A percentile compares a stretch with the other conserved stretches of the same genome.
Conservation (phyloP, 1,140 invertebrate genomes). For the Drosophila pandora region DNA sequence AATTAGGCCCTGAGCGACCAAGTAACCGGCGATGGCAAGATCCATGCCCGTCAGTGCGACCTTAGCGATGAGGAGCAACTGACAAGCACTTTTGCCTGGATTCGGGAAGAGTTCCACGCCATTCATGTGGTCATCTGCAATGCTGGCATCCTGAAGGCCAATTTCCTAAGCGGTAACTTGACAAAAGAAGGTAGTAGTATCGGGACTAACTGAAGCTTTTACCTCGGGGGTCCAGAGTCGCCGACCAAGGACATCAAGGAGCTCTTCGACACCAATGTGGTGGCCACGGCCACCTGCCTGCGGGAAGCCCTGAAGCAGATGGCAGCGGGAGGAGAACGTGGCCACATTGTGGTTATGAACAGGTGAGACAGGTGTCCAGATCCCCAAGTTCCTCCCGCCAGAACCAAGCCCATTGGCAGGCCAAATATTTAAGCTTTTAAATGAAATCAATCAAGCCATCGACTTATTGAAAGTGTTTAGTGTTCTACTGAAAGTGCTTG, state of each 20-base stretch:
- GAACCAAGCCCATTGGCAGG: neutral
- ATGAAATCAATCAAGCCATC: neutral
- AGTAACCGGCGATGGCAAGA: slow-evolving; percentile 73
- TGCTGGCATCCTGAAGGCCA: slow-evolving; percentile 79
- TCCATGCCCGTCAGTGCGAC: slow-evolving; percentile 85
- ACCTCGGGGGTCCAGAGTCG: slow-evolving; percentile 51
- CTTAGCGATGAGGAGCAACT: slow-evolving; percentile 86
- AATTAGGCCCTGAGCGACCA: slow-evolving; percentile 54
- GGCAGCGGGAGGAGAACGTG: slow-evolving; percentile 70
- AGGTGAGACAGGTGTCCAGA: slow-evolving; percentile 59
- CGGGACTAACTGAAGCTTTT: neutral
- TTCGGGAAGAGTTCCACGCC: slow-evolving; percentile 55
- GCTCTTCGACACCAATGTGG: slow-evolving; percentile 86
- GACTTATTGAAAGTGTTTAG: slow-evolving; percentile 1
- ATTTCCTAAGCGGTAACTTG: slow-evolving; percentile 65
- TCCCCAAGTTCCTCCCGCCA: neutral
- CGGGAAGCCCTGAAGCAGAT: slow-evolving; percentile 86
- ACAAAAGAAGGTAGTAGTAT: neutral
- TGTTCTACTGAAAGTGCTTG: neutral
- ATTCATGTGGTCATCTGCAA: slow-evolving; percentile 79
- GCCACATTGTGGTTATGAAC: slow-evolving; percentile 84
- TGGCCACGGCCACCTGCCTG: slow-evolving; percentile 85
- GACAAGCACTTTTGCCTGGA: slow-evolving; percentile 84
- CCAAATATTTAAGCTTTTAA: too few relatives aligned
- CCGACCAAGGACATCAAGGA: slow-evolving; percentile 72